phyloP scores from a whole-genome alignment of 1,140 invertebrate genomes.

The Schmidtea mediterranea region DNA sequence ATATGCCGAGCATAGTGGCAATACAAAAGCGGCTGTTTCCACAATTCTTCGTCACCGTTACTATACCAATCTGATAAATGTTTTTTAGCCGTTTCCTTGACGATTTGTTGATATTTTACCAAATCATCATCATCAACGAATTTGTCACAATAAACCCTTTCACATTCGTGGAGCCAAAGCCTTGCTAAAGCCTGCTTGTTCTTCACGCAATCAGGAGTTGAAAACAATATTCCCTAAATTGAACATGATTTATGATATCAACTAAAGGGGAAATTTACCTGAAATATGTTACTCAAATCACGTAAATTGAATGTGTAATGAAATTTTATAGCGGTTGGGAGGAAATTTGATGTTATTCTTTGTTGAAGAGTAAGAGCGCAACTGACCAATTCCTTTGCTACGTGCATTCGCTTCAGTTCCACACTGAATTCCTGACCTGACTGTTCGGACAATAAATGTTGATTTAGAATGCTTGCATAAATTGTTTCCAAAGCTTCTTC shows the following conservation, averaged over 20 bases:
- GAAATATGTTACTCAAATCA: slow-evolving; percentile 57
- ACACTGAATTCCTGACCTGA: too few species aligned
- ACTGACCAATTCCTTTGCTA: slow-evolving; percentile 41
- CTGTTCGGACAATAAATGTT: slow-evolving; percentile 2
- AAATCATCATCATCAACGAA: slow-evolving; percentile 67
- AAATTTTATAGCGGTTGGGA: slow-evolving; percentile 78
- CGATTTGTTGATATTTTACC: slow-evolving; percentile 56
- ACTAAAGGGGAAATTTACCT: slow-evolving; percentile 31
- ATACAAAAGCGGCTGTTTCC: slow-evolving; percentile 32
- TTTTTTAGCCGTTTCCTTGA: too few species aligned
- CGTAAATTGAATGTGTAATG: slow-evolving; percentile 84
- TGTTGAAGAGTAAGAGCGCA: slow-evolving; percentile 55
- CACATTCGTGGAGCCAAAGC: slow-evolving; percentile 68
- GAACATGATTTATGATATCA: too few species aligned
- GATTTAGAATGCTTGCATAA: slow-evolving; percentile 40
- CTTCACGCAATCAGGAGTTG: slow-evolving; percentile 53
- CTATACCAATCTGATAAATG: too few species aligned
- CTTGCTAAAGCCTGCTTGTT: slow-evolving; percentile 49
- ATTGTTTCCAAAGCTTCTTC: slow-evolving; percentile 54
- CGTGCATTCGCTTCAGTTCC: slow-evolving; percentile 28
- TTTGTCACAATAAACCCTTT: slow-evolving; percentile 72
- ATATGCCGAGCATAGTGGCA: slow-evolving; percentile 35
- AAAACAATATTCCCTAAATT: slow-evolving; percentile 43
- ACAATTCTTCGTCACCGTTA: too few species aligned
- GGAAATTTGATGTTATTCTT: slow-evolving; percentile 51